phyloP scores from a whole-genome alignment of 1,140 invertebrate genomes.

The Colletes latitarsis region DNA sequence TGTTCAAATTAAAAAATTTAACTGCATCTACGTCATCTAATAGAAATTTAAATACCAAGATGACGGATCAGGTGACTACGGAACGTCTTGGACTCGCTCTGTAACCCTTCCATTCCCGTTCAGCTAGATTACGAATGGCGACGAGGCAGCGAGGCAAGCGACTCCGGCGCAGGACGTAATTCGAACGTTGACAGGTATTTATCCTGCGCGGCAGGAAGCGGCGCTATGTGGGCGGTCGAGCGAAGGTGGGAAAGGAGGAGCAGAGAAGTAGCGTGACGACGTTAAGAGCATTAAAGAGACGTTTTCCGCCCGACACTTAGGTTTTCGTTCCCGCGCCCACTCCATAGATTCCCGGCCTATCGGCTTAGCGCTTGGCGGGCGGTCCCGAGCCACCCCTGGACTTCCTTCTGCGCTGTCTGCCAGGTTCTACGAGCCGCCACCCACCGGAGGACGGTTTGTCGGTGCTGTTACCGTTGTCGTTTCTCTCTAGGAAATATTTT shows the following conservation, averaged over 20 bases:
- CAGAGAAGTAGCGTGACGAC: conserved; percentile 69
- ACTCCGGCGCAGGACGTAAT: conserved; percentile 66
- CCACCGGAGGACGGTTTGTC: conserved; percentile 33
- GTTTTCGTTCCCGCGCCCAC: conserved; percentile 75
- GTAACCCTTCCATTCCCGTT: conserved; percentile 20
- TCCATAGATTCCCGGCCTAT: conserved; percentile 79
- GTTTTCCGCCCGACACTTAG: conserved; percentile 79
- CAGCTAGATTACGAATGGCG: background rate
- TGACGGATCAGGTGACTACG: too few species aligned
- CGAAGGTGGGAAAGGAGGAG: conserved; percentile 36
- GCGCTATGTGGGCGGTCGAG: conserved; percentile 51
- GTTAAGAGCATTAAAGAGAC: conserved; percentile 81
- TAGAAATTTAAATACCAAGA: too few species aligned
- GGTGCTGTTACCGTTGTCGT: conserved; percentile 13
- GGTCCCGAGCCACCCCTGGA: conserved; percentile 70
- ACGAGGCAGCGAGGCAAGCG: conserved; percentile 13
- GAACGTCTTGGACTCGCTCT: background rate
- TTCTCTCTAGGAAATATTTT: conserved; percentile 72
- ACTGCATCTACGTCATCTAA: too few species aligned
- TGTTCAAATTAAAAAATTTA: too few species aligned
- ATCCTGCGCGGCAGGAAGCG: conserved; percentile 73
- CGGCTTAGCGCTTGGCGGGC: conserved; percentile 78
- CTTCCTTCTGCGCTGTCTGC: conserved; percentile 59
- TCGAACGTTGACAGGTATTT: conserved; percentile 79
- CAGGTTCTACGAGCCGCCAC: conserved; percentile 17